Conservation (phyloP, 1,140 invertebrate genomes). For the Diorhabda elongata region DNA sequence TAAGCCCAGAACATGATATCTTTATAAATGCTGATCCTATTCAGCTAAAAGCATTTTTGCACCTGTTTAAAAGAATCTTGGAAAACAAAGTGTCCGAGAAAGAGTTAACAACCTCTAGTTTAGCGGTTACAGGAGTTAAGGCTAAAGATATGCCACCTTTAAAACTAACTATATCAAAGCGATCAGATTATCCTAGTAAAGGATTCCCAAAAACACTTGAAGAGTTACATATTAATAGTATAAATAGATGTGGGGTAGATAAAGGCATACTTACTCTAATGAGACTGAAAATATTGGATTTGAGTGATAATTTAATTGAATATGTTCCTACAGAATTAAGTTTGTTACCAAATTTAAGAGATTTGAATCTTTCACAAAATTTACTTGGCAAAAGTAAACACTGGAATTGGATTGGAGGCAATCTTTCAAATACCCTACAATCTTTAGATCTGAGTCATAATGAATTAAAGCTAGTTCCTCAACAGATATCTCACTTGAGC, state of each 20-base stretch:
- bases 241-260: conserved; percentile 61
- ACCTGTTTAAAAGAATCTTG: conserved; percentile 58
- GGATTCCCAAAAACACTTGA: conserved; percentile 64
- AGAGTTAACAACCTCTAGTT: conserved; percentile 52
- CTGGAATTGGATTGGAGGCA: conserved; percentile 63
- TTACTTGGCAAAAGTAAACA: conserved; percentile 55
- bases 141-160: conserved; percentile 47
- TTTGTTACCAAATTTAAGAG: conserved; percentile 58
- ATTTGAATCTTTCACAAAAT: conserved; percentile 70
- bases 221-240: conserved; percentile 54
- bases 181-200: conserved; percentile 62
- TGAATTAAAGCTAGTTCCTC: conserved; percentile 55
- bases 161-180: conserved; percentile 58
- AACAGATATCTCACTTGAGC: conserved; percentile 57
- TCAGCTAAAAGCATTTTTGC: conserved; percentile 66
- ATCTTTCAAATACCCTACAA: conserved; percentile 42
- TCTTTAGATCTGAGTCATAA: conserved; percentile 63
- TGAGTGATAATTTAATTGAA: conserved; percentile 71
- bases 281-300: conserved; percentile 65
- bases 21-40: conserved; percentile 62
- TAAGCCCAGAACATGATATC: conserved; percentile 64
- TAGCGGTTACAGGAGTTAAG: conserved; percentile 49
- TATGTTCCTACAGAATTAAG: conserved; percentile 71
- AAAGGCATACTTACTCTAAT: conserved; percentile 61
- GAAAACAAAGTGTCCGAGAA: conserved; percentile 56